Base-by-base conservation (phyloP, 2,113 vertebrate genomes). In the Hydrochoerus hydrochaeris region DNA sequence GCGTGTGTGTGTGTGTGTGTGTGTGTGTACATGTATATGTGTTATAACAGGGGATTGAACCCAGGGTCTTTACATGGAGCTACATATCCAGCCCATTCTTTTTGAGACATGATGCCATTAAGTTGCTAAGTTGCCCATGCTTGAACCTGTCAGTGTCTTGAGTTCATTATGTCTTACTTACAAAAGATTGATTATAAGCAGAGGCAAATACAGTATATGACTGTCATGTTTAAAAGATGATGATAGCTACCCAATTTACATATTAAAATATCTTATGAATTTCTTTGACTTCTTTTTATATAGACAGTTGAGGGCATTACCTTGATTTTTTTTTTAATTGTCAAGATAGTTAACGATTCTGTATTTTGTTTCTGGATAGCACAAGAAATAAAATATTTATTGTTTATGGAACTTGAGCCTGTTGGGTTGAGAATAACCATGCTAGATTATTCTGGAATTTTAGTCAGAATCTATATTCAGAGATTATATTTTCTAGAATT, bases 401-500 rank as follows among this genome's bases (percentile, higher is more conserved):
- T 62, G 13, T 71, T 11, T 62, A 3, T 19, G 83, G 38, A 22
- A 83, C 24, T 77, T 86, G 75, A 87, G 38, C 14, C 35, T 87
- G 5, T 65, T 57, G 38, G 7, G 2, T 44, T 96, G 32, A 90
- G 32, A 90, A 90, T 90, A 86, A 90, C 85, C 30, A 13, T 78
- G 41, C 30, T 71, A 81, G 7, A 52, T 83, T 14, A 58, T 83
- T 86, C 75, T 92, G 58, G 65, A 90, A 63, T 9, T 62, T 83
- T 77, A 58, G 7, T 22, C 67, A 90, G 2, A 84, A 46, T 85
- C 44, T 77, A 26, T 44, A 44, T 22, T 75, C 38, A 75, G 81
- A 91, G 46, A 71, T 71, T 80, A 5, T 77, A 90, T 84, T 92
- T 90, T 90, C 75, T 91, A 46, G 17, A 91, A 63, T 88, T 95